These are phyloP conservation scores for Macrosiphum euphorbiae DNA, from an alignment of 2,888 invertebrate species.

Conservation along the genomic window DNA sequence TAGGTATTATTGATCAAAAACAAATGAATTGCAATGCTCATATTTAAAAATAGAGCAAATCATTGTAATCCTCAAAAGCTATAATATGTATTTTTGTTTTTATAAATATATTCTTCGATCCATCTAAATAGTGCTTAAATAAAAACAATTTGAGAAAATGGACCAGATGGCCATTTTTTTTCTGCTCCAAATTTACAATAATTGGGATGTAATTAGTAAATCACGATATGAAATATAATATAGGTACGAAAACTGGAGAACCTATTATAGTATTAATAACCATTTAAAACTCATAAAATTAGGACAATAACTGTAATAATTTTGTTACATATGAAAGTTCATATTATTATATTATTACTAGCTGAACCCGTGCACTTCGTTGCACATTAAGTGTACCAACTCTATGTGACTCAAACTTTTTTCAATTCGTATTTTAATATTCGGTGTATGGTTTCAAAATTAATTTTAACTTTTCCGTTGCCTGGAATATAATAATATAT, in stretches of 20 bases:
- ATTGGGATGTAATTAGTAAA: background rate
- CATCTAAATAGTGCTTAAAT: background rate
- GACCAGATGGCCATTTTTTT: background rate
- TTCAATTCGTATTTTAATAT: too few relatives aligned
- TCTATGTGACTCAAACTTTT: too few relatives aligned
- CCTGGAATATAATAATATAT: too few relatives aligned
- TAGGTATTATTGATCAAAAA: too few relatives aligned
- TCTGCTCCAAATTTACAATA: background rate
- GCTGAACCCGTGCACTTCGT: too few relatives aligned
- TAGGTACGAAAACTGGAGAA: background rate
- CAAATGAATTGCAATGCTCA: background rate
- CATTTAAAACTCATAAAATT: background rate
- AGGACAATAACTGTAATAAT: background rate
- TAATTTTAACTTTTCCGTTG: too few relatives aligned
- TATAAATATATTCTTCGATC: background rate
- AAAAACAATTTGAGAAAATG: background rate
- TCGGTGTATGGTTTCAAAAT: too few relatives aligned
- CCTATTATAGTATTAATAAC: too few relatives aligned
- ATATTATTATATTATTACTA: background rate
- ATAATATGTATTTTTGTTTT: background rate
- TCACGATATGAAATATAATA: background rate
- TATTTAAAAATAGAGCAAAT: background rate
- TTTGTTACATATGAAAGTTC: background rate
- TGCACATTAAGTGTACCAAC: too few relatives aligned
- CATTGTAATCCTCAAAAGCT: background rate